A percentile compares a stretch with the other conserved stretches of the same genome.
phyloP scores from a whole-genome alignment of 1,140 invertebrate species.

The Drosophila fuyamai region DNA sequence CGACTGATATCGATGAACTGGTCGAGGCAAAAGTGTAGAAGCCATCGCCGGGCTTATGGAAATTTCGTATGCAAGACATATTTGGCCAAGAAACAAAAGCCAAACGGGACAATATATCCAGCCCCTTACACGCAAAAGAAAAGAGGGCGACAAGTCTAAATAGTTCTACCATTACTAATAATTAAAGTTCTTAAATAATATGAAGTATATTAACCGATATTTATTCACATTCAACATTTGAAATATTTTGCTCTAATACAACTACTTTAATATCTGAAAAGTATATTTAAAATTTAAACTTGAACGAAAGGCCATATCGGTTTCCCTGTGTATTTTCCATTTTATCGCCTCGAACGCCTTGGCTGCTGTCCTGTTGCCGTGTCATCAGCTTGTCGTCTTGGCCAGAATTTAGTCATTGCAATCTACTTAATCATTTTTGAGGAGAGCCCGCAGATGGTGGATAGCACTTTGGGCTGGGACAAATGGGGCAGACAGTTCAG shows the following conservation, averaged over 20 bases:
- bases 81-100: constrained; percentile 71
- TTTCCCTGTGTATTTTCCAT: constrained; percentile 6
- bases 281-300: too few species aligned
- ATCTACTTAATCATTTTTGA: constrained; percentile 80
- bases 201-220: too few species aligned
- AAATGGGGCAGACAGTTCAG: constrained; percentile 14
- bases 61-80: constrained; percentile 78
- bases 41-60: constrained; percentile 32
- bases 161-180: too few species aligned
- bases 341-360: constrained; percentile 37
- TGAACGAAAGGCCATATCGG: too few species aligned
- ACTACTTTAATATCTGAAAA: too few species aligned
- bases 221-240: too few species aligned
- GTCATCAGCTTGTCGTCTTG: constrained; percentile 69
- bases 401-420: constrained; percentile 78
- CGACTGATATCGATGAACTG: constrained; percentile 73
- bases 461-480: neutral
- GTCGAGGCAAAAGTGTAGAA: constrained; percentile 34
- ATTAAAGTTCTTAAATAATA: too few species aligned
- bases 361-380: constrained; percentile 14
- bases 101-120: constrained; percentile 61
- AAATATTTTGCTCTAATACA: too few species aligned
- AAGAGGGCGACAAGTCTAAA: neutral
- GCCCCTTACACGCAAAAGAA: constrained; percentile 8
- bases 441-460: neutral